Evolutionary conservation across 2,888 invertebrate genomes (phyloP).

Genomic region (Stenchaetothrips biformis): DNA sequence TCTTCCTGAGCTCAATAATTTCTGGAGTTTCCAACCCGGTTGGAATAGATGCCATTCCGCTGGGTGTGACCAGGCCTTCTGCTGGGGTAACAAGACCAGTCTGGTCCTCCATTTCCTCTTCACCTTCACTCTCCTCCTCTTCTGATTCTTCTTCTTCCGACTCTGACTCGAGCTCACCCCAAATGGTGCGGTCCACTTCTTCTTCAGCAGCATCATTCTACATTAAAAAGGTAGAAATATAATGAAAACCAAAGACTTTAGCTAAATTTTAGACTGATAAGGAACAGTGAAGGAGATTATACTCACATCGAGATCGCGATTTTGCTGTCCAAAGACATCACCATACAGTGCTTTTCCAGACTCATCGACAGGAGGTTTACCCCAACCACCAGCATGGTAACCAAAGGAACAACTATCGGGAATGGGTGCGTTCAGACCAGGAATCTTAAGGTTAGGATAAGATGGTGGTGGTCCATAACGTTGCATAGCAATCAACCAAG

Average conservation of each 20-base stretch:
- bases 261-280: not conserved
- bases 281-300: constrained; percentile 4
- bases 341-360: constrained; percentile 96
- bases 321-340: constrained; percentile 91
- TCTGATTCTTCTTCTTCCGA: constrained; percentile 69
- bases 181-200: constrained; percentile 86
- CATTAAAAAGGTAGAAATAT: not conserved
- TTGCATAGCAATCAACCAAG: constrained; percentile 96
- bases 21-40: constrained; percentile 98
- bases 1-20: constrained; percentile 94
- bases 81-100: constrained; percentile 89
- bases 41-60: constrained; percentile 83
- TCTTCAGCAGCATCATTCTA: constrained; percentile 65
- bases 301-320: constrained; percentile 65
- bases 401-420: constrained; percentile 97
- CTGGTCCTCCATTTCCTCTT: constrained; percentile 60
- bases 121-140: constrained; percentile 60
- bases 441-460: constrained; percentile 96
- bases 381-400: constrained; percentile 99
- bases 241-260: constrained; percentile 20
- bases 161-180: constrained; percentile 96
- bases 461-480: constrained; percentile 98
- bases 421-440: constrained; percentile 96
- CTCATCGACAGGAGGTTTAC: constrained; percentile 99
- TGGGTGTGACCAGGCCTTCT: constrained; percentile 90